Percentiles rank a stretch among this genome's conserved stretches.
Evolutionary conservation across 2,888 invertebrate species (phyloP).

Genomic region (Bibio marci): DNA sequence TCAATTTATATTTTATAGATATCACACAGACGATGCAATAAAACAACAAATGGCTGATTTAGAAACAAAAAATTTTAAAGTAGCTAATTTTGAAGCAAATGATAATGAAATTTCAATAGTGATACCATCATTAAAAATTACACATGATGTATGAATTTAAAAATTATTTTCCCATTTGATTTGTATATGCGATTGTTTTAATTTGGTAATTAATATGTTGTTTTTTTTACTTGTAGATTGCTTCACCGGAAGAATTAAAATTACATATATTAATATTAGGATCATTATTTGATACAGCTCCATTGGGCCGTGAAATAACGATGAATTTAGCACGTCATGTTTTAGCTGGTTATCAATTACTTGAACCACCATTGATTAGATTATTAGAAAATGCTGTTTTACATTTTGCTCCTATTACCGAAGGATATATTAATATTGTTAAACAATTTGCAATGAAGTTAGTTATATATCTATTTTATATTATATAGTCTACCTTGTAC

Average conservation of each 20-base stretch:
- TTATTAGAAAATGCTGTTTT: slow-evolving; percentile 56
- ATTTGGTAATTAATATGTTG: neutral
- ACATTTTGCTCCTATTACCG: slow-evolving; percentile 53
- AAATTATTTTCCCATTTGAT: slow-evolving; percentile 1
- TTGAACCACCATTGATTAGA: slow-evolving; percentile 43
- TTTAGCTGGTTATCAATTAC: slow-evolving; percentile 47
- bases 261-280: slow-evolving; percentile 72
- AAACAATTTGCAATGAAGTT: slow-evolving; percentile 20
- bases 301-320: slow-evolving; percentile 67
- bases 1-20: slow-evolving; percentile 23
- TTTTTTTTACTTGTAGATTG: slow-evolving; percentile 35
- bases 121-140: slow-evolving; percentile 54
- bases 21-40: slow-evolving; percentile 47
- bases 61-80: slow-evolving; percentile 45
- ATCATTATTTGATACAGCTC: slow-evolving; percentile 64
- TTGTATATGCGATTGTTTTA: neutral
- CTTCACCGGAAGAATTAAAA: slow-evolving; percentile 61
- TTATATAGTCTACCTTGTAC: too few relatives aligned
- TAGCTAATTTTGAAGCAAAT: slow-evolving; percentile 53
- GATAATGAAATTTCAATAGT: slow-evolving; percentile 46
- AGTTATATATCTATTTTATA: slow-evolving; percentile 9
- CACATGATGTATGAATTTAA: slow-evolving; percentile 40
- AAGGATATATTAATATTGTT: slow-evolving; percentile 18
- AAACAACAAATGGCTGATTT: slow-evolving; percentile 45
- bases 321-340: slow-evolving; percentile 71